Evolutionary conservation across 2,113 vertebrate genomes (phyloP), one percentile per base, ranked within the genome.

Genomic region (Cyprinodon brontotheroides): DNA sequence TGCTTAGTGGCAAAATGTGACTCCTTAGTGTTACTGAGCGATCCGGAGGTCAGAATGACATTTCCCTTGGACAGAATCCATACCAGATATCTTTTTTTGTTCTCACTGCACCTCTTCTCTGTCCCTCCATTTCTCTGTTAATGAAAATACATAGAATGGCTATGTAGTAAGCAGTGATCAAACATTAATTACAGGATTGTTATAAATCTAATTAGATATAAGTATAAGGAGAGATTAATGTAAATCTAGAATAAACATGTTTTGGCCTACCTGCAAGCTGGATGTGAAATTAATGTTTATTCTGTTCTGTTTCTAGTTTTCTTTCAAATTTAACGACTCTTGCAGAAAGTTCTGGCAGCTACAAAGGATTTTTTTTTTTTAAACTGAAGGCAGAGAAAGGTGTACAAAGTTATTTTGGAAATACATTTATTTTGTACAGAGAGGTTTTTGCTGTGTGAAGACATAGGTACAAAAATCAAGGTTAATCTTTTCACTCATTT

Each of bases 271-370:
- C 59, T 36, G 17, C 50, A 57, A 57, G 10, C 17, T 20, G 50
- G 20, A 57, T 57, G 50, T n/a, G 50, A 10, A 57, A 57, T 57
- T 9, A 57, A 57, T n/a, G n/a, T 53, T 53, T 53, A 53, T 53
- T 53, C 17, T 8, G 2, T 20, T 53, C 10, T n/a, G 20, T 57
- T 57, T 57, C 7, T 17, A 17, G 17, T 57, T 57, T 57, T 17
- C 50, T 20, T 57, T n/a, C 3, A 57, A 57, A 6, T 10, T 9
- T n/a, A 4, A 53, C n/a, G 17, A 70, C 62, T 43, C 48, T 86
- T 80, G 71, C 75, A 39, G 84, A 83, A 89, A 86, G 77, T 22
- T 61, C 53, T 9, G 8, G 0, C 63, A 80, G 84, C 64, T 81
- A 83, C 17, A 14, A 53, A 63, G 80, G 79, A 29, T 70, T 61